Evolutionary conservation across 1,140 invertebrate species (phyloP).

Genomic region (Potamilus streckersoni): DNA sequence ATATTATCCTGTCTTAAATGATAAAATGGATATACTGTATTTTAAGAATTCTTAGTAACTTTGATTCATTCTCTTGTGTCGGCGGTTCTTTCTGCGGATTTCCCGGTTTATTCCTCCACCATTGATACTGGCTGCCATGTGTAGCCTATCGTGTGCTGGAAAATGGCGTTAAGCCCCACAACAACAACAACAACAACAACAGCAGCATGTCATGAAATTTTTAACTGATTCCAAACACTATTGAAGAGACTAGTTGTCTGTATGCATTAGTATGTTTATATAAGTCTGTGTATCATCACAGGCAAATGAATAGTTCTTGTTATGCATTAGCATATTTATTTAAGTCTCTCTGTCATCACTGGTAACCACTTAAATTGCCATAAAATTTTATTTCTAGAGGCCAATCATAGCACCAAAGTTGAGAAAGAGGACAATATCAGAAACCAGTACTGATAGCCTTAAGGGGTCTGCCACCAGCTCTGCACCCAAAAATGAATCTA

Average conservation of each 20-base stretch:
- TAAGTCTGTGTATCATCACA: neutral
- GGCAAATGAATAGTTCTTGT: neutral
- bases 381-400: slow-evolving; percentile 6
- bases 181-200: too few relatives aligned
- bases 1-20: too few relatives aligned
- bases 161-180: too few relatives aligned
- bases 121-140: too few relatives aligned
- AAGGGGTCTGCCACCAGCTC: slow-evolving; percentile 4
- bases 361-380: neutral
- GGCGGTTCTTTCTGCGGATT: too few relatives aligned
- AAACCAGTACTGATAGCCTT: slow-evolving; percentile 34
- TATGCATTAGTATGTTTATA: neutral
- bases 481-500: neutral
- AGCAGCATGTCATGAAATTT: neutral
- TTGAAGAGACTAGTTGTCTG: neutral
- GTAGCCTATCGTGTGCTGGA: too few relatives aligned
- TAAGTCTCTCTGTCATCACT: neutral
- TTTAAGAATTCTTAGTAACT: too few relatives aligned
- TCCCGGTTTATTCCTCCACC: too few relatives aligned
- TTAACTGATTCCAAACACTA: neutral
- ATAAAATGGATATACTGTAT: too few relatives aligned
- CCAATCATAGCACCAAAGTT: slow-evolving; percentile 38
- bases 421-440: slow-evolving; percentile 38
- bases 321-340: neutral
- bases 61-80: too few relatives aligned